A percentile compares a stretch with the other conserved stretches of the same genome.
phyloP scores from a whole-genome alignment of 37 sponge, comb jelly and placozoan species.

The Haliclona indistincta region DNA sequence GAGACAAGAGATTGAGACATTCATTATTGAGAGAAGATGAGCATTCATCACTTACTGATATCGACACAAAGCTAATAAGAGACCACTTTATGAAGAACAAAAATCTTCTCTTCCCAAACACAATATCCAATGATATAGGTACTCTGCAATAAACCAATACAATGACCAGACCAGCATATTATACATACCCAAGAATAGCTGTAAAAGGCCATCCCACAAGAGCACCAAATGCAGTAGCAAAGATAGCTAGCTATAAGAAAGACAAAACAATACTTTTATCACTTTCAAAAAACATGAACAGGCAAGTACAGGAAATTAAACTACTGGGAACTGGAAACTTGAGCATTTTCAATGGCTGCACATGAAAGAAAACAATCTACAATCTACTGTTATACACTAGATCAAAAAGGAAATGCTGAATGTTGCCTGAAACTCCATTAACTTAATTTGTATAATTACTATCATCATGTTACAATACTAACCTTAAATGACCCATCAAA shows the following conservation, averaged over 20 bases:
- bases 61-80: conserved; percentile 39
- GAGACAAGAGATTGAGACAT: neutral
- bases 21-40: neutral
- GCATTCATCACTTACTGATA: conserved; percentile 35
- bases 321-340: neutral
- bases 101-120: conserved; percentile 15
- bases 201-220: conserved; percentile 97
- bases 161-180: neutral
- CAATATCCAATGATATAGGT: conserved; percentile 67
- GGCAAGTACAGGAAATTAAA: neutral
- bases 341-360: too few species aligned
- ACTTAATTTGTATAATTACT: neutral
- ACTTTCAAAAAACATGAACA: neutral
- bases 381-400: neutral
- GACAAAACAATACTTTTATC: neutral
- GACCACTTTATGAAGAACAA: conserved; percentile 49
- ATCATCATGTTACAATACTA: neutral
- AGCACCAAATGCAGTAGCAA: conserved; percentile 74
- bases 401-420: neutral
- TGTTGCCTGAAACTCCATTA: neutral
- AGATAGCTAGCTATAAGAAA: conserved; percentile 72
- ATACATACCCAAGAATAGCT: conserved; percentile 87
- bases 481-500: conserved; percentile 54
- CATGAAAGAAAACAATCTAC: too few species aligned
- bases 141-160: conserved; percentile 35